These are phyloP conservation scores for Euclidia mi DNA, from an alignment of 2,888 invertebrate species.

Conservation along the genomic window DNA sequence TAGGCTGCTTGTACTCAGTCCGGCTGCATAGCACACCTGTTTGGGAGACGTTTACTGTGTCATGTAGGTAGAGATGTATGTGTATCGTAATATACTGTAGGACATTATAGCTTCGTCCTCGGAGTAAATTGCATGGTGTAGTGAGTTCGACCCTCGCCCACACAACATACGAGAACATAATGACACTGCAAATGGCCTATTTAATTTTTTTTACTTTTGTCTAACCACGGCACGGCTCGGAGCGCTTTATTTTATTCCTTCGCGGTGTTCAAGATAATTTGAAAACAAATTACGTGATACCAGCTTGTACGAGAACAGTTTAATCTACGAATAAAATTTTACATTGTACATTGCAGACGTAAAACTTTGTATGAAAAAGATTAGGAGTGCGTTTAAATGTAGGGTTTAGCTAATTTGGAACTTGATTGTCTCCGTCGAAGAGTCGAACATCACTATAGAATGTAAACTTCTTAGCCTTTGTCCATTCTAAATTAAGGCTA, in stretches of 20 bases:
- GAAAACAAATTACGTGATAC: conserved; percentile 7
- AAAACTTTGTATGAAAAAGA: too few relatives aligned
- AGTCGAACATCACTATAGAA: too few relatives aligned
- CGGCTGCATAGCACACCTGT: conserved; percentile 11
- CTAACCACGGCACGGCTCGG: conserved; percentile 14
- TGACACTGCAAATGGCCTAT: conserved; percentile 66
- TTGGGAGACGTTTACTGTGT: conserved; percentile 20
- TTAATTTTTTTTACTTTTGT: conserved; percentile 56
- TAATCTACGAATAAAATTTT: not conserved
- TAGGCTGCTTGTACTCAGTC: not conserved
- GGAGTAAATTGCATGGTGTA: conserved; percentile 70
- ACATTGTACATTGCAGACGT: not conserved
- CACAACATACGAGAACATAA: conserved; percentile 55
- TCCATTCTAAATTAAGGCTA: too few relatives aligned
- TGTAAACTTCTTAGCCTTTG: too few relatives aligned
- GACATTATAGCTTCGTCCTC: conserved; percentile 65
- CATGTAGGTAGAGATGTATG: conserved; percentile 37
- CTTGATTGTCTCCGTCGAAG: too few relatives aligned
- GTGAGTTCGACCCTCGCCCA: conserved; percentile 63
- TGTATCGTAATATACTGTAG: conserved; percentile 61
- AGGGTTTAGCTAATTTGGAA: too few relatives aligned
- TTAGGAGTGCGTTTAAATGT: too few relatives aligned
- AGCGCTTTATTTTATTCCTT: conserved; percentile 15
- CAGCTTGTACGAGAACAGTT: not conserved
- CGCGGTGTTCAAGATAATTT: conserved; percentile 7